Evolutionary conservation across 53 echinoderm and acorn worm species (phyloP).

Genomic region (Echinometra lucunter): DNA sequence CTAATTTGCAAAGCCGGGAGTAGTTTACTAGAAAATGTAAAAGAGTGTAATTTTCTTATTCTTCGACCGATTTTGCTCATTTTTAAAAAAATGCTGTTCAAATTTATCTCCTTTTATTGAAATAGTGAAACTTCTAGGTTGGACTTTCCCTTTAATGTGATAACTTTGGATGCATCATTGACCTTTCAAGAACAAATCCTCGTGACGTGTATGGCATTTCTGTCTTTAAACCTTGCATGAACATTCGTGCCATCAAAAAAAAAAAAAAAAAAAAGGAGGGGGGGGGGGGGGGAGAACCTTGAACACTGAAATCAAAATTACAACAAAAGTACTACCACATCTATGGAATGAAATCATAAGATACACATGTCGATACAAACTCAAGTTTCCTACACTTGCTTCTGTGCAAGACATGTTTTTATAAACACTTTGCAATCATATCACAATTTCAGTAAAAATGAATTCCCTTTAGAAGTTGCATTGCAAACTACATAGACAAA

Average conservation of each 20-base stretch:
- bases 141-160: too few relatives aligned
- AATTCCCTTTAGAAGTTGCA: not conserved
- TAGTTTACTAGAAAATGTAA: too few relatives aligned
- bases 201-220: not conserved
- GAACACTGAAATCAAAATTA: not conserved
- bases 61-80: too few relatives aligned
- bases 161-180: not conserved
- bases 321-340: not conserved
- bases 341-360: constrained; percentile 36
- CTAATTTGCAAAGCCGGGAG: too few relatives aligned
- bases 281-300: too few relatives aligned
- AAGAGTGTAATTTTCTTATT: too few relatives aligned
- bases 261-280: not conserved
- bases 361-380: not conserved
- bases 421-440: not conserved
- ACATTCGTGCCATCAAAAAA: not conserved
- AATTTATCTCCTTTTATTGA: too few relatives aligned
- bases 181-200: not conserved
- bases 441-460: not conserved
- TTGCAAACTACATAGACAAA: not conserved
- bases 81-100: too few relatives aligned
- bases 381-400: not conserved
- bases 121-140: too few relatives aligned
- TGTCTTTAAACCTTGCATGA: not conserved
- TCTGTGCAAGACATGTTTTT: not conserved